Conservation (phyloP, 2,113 vertebrate genomes). For the Ursus arctos region DNA sequence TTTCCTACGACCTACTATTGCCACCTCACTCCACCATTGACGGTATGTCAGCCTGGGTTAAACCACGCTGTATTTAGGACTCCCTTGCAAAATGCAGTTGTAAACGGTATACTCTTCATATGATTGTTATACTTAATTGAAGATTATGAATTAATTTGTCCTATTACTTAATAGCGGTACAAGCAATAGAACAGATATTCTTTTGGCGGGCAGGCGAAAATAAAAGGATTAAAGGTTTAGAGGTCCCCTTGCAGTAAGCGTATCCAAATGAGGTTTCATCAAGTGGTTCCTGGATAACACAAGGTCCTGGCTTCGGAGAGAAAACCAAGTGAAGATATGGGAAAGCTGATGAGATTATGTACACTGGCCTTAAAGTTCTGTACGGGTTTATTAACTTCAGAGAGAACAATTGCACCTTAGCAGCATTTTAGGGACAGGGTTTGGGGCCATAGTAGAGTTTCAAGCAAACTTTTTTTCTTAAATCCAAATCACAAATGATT, state of each 20-base stretch:
- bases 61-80: neutral
- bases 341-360: neutral
- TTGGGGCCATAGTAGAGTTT: neutral
- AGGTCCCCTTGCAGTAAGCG: neutral
- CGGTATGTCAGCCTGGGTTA: neutral
- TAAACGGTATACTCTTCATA: neutral
- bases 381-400: neutral
- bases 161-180: neutral
- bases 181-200: neutral
- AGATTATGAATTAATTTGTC: neutral
- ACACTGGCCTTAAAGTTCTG: neutral
- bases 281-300: neutral
- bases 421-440: neutral
- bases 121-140: neutral
- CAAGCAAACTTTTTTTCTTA: neutral
- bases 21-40: neutral
- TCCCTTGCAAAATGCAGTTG: neutral
- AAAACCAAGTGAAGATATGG: neutral
- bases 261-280: neutral
- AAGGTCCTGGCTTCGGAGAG: neutral
- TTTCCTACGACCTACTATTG: neutral
- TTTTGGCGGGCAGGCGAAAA: neutral
- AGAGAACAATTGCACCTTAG: neutral
- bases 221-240: neutral
- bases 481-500: neutral